Conservation (phyloP, 2,888 invertebrate genomes). For the Elegia similella region DNA sequence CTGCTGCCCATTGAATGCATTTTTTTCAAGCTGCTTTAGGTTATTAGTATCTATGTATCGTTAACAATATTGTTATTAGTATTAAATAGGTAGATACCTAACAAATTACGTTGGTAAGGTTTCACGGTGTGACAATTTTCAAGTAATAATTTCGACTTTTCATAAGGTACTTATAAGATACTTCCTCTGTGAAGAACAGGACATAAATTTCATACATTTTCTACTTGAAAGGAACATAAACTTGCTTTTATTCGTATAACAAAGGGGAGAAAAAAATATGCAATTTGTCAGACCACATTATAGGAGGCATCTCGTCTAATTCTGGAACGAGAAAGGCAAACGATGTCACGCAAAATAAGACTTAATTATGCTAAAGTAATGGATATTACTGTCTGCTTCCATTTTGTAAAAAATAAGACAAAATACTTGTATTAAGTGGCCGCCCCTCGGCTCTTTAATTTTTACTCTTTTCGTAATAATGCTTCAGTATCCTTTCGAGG, state of each 20-base stretch:
- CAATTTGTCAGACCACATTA: slow-evolving; percentile 51
- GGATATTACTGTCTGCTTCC: slow-evolving; percentile 50
- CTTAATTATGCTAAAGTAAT: slow-evolving; percentile 67
- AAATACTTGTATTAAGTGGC: slow-evolving; percentile 41
- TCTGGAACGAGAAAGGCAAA: slow-evolving; percentile 59
- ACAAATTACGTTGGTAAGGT: too few species aligned
- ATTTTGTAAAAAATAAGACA: slow-evolving; percentile 50
- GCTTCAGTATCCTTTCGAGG: neutral
- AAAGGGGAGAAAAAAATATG: slow-evolving; percentile 34
- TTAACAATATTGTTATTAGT: too few species aligned
- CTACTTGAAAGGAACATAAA: neutral
- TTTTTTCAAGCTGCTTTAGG: too few species aligned
- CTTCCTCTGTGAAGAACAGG: neutral
- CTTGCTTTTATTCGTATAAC: slow-evolving; percentile 2
- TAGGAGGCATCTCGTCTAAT: slow-evolving; percentile 44
- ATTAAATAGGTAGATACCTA: too few species aligned
- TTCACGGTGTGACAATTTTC: too few species aligned
- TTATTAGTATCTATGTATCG: too few species aligned
- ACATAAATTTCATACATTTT: slow-evolving; percentile 1
- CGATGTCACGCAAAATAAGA: slow-evolving; percentile 67
- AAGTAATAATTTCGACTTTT: too few species aligned
- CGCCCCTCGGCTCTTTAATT: slow-evolving; percentile 34
- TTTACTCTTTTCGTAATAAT: slow-evolving; percentile 35
- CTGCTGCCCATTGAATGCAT: too few species aligned
- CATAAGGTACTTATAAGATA: neutral